Base-by-base conservation (phyloP, 2,113 vertebrate species). In the Phoxinus phoxinus region DNA sequence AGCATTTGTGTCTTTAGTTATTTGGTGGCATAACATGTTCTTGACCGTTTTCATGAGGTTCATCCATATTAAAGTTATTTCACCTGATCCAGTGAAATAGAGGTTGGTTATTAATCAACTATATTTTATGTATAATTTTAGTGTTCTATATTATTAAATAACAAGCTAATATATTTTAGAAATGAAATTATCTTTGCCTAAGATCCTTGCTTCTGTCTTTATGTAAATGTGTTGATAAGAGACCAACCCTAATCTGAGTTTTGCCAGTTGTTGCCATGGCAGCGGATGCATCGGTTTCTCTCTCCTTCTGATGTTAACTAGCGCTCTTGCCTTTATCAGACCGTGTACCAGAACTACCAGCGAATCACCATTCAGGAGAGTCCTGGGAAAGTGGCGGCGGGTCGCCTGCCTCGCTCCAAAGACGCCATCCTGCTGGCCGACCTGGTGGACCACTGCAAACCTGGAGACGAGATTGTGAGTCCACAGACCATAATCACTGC, bases 271-370 rank as follows among this genome's bases (percentile, higher is more conserved):
- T 74, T 74, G 41, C 41, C 41, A 74, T 74, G 15, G 37, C 37
- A 74, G 71, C 71, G 27, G 11, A 19, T 17, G 27, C 63, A 67
- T 27, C 63, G 19, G 63, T 67, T 67, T 69, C 30, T 32, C 27
- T 19, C 30, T 79, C 15, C 65, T 46, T 7, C 46, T 75, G 32
- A 19, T 80, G 59, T 19, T 69, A 56, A 51, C 46, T 10, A 3
- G 17, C 59, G 6, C 15, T 69, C 19, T 17, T 56, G 69, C n/a
- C 1, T 84, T 58, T 41, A 51, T 0, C 90, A 99, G 98, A 99
- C 98, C 0, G 92, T 99, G 23, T 99, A 99, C 86, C 98, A 99
- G 94, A 99, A 99, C 93, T 99, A 99, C 77, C 98, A 99, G 93
- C 95, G 98, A 53, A 98, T 99, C 93, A 98, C 96, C 65, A 96